Conservation (phyloP, 2,113 vertebrate species). For the Ciconia boyciana region DNA sequence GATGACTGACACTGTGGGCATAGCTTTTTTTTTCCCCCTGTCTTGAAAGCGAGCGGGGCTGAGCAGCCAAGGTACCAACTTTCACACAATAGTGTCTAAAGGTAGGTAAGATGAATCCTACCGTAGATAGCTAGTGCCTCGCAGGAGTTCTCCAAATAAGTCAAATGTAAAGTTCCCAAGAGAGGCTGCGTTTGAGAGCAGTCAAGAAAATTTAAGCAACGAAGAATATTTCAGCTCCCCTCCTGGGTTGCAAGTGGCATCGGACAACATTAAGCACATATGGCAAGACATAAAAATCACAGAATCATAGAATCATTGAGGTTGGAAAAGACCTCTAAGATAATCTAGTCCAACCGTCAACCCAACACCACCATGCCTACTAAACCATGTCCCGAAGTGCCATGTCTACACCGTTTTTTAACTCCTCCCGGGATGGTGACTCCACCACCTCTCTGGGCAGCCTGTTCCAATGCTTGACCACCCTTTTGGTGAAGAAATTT, state of each 20-base stretch:
- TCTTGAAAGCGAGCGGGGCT: background rate
- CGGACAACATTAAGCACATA: background rate
- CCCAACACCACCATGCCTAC: too few species aligned
- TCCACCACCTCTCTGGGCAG: too few species aligned
- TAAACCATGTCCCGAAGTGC: too few species aligned
- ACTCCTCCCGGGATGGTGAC: too few species aligned
- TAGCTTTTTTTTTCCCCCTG: background rate
- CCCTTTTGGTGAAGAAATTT: too few species aligned
- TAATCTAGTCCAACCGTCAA: too few species aligned
- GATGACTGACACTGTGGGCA: background rate
- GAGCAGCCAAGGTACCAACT: background rate
- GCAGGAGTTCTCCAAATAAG: background rate
- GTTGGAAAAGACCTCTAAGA: too few species aligned
- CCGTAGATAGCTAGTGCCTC: background rate
- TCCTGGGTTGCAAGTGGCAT: rapidly evolving
- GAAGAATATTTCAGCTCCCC: background rate
- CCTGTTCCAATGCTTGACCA: too few species aligned
- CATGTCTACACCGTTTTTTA: too few species aligned
- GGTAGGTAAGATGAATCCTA: background rate
- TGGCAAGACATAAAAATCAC: background rate
- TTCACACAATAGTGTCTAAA: background rate
- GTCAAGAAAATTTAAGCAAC: background rate
- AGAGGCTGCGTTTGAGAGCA: background rate
- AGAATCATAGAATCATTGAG: too few species aligned
- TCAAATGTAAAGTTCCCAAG: background rate